A percentile compares a stretch with the other conserved stretches of the same genome.
Evolutionary conservation across 2,113 vertebrate species (phyloP).

Genomic region (Odobenus rosmarus): DNA sequence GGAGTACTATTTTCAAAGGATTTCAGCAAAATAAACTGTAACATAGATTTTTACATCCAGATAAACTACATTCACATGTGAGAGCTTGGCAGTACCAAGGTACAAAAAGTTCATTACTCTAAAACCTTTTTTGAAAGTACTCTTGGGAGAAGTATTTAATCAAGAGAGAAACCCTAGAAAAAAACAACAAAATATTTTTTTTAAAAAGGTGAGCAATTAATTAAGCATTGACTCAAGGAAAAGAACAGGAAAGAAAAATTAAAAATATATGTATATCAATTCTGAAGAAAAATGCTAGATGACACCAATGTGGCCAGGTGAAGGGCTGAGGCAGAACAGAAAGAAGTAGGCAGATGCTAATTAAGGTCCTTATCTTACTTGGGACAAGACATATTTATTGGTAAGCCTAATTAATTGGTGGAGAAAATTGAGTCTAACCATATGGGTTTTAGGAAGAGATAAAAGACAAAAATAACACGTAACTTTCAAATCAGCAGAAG

Average conservation of each 20-base stretch:
- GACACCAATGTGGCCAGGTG: neutral
- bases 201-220: neutral
- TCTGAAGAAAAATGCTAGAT: neutral
- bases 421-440: neutral
- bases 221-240: neutral
- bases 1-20: neutral
- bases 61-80: neutral
- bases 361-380: neutral
- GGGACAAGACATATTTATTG: neutral
- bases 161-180: neutral
- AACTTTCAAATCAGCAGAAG: neutral
- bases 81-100: neutral
- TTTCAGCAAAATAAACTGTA: neutral
- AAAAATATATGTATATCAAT: neutral
- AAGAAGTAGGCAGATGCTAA: neutral
- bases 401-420: neutral
- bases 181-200: neutral
- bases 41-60: neutral
- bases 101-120: neutral
- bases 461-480: neutral
- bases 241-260: neutral
- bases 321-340: neutral
- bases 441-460: neutral
- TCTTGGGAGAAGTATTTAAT: neutral
- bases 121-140: neutral